Evolutionary conservation across 2,888 invertebrate species (phyloP).

Genomic region (Aphodius sticticus): DNA sequence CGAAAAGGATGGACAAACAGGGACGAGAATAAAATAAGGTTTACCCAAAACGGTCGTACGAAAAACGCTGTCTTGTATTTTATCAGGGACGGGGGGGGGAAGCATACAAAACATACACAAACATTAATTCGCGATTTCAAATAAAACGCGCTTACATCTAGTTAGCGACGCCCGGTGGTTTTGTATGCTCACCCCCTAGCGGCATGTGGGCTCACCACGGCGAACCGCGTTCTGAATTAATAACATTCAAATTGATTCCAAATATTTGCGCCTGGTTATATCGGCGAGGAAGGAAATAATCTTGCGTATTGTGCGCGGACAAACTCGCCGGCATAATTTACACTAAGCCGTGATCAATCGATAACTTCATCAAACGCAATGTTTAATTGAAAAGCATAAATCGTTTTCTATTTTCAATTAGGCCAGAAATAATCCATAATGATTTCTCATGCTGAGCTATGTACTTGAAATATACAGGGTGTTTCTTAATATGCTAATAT

Average conservation of each 20-base stretch:
- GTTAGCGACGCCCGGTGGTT: neutral
- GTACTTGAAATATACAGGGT: too few relatives aligned
- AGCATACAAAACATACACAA: neutral
- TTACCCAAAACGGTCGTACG: neutral
- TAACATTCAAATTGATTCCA: neutral
- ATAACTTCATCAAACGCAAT: too few relatives aligned
- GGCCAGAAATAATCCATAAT: too few relatives aligned
- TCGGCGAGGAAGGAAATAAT: neutral
- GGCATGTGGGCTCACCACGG: neutral
- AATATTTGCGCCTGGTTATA: neutral
- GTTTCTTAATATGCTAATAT: too few relatives aligned
- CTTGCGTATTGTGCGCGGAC: neutral
- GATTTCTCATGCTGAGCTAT: too few relatives aligned
- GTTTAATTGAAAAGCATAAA: too few relatives aligned
- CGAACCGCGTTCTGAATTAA: neutral
- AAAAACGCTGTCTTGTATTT: conserved; percentile 4
- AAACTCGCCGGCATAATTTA: too few relatives aligned
- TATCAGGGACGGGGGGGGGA: neutral
- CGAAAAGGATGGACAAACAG: neutral
- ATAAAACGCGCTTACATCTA: neutral
- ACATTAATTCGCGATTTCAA: neutral
- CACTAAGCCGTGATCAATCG: too few relatives aligned
- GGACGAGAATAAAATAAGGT: neutral
- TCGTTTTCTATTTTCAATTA: too few relatives aligned
- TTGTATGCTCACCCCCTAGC: neutral